Percentiles rank a stretch among this genome's conserved stretches.
These are phyloP conservation scores for Mercenaria mercenaria DNA, from an alignment of 1,140 invertebrate genomes.

Conservation along the genomic window DNA sequence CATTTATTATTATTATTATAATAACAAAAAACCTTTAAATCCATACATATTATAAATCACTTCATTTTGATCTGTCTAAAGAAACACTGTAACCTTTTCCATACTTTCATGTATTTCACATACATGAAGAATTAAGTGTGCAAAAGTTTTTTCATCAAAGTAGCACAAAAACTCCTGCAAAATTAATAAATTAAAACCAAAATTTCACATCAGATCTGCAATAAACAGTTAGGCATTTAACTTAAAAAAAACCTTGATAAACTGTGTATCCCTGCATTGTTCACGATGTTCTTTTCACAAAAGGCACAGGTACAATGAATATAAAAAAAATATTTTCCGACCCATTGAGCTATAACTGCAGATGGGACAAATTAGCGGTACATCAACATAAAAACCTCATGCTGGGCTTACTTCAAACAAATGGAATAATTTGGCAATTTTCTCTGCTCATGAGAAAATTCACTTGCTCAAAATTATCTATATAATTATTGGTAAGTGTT, in stretches of 20 bases:
- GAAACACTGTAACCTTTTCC: too few relatives aligned
- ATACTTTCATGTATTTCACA: too few relatives aligned
- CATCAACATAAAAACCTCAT: slow-evolving; percentile 34
- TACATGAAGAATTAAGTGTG: too few relatives aligned
- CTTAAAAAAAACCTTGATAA: slow-evolving; percentile 21
- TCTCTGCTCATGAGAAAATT: slow-evolving; percentile 12
- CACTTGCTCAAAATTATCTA: slow-evolving; percentile 42
- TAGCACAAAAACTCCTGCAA: too few relatives aligned
- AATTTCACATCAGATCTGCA: too few relatives aligned
- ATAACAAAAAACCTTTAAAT: too few relatives aligned
- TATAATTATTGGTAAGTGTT: slow-evolving; percentile 41
- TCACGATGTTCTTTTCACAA: neutral
- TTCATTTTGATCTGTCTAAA: too few relatives aligned
- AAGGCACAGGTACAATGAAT: slow-evolving; percentile 36
- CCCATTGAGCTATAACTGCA: slow-evolving; percentile 32
- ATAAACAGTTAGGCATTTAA: too few relatives aligned
- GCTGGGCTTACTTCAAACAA: slow-evolving; percentile 35
- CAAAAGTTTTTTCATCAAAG: too few relatives aligned
- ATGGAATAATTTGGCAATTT: slow-evolving; percentile 39
- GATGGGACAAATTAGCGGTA: slow-evolving; percentile 55
- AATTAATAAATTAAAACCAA: too few relatives aligned
- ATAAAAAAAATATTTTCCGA: slow-evolving; percentile 13
- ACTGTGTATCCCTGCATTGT: slow-evolving; percentile 27
- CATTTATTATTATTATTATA: too few relatives aligned
- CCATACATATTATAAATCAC: too few relatives aligned